These are phyloP conservation scores for Leptinotarsa texana DNA, from an alignment of 1,140 invertebrate species.

Conservation along the genomic window DNA sequence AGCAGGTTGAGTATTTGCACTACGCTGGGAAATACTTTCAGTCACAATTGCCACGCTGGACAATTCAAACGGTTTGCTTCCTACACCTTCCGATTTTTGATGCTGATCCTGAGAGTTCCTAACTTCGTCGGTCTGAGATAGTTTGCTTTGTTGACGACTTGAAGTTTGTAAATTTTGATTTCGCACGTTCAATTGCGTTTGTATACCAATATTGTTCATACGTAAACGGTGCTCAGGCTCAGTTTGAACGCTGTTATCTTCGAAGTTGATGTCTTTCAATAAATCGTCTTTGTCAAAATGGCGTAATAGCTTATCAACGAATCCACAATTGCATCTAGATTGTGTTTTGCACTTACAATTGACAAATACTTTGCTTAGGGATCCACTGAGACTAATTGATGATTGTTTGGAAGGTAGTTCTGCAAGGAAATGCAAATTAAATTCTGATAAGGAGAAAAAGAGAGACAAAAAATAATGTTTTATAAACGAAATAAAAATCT, in stretches of 20 bases:
- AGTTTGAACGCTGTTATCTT: conserved; percentile 6
- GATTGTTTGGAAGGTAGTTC: not conserved
- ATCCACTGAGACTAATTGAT: not conserved
- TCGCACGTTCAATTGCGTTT: not conserved
- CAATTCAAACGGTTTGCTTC: too few relatives aligned
- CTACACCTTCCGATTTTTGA: too few relatives aligned
- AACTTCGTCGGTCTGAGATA: not conserved
- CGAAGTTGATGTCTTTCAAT: not conserved
- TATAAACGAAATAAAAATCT: too few relatives aligned
- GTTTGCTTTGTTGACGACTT: not conserved
- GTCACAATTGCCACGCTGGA: too few relatives aligned
- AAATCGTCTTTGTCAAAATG: conserved; percentile 23
- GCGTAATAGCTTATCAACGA: conserved; percentile 33
- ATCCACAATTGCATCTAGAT: conserved; percentile 30
- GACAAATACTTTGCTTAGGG: conserved; percentile 30
- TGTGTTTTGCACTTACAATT: conserved; percentile 34
- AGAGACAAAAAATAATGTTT: too few relatives aligned
- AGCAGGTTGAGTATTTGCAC: not conserved
- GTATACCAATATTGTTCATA: not conserved
- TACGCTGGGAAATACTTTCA: not conserved
- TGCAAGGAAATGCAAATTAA: not conserved
- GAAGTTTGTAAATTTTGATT: conserved; percentile 15
- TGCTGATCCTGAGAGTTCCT: too few relatives aligned
- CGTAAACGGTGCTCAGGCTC: not conserved
- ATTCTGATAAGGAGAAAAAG: too few relatives aligned